Base-by-base conservation (phyloP, 2,888 invertebrate genomes). In the Callyntrura guangdongensis region DNA sequence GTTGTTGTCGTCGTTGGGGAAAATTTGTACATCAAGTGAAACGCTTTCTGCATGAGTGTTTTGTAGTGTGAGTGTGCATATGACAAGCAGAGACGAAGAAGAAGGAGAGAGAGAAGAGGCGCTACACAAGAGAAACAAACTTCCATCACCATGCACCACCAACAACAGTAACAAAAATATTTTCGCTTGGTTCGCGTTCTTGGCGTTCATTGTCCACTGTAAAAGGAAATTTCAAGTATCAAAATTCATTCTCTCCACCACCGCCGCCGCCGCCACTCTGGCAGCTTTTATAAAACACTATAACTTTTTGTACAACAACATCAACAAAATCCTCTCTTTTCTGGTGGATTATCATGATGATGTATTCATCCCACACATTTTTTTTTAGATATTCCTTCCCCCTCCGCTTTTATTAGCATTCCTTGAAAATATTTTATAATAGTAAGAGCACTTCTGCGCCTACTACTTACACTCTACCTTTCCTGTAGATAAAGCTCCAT, bases 201-300 rank as follows among this genome's bases (percentile, higher is more conserved):
- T 25, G 17, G 25, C 45, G 81, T 88, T 82, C 59, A 56, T 69
- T 82, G 82, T 82, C 87, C 87, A 25, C 87, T 85, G 36, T 49
- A 81, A 88, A 88, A 88, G 87, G 81, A 88, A 69, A 53, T 79
- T 74, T 64, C 61, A 82, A 36, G 81, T 45, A 82, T 82, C 6
- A 61, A 59, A 61, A 82, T 53, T 77, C 36, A 22, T 22, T 56
- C 77, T 53, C n/a, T n/a, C n/a, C n/a, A n/a, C n/a, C n/a, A n/a
- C n/a, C n/a, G n/a, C n/a, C n/a, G n/a, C n/a, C n/a, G n/a, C n/a
- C n/a, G 69, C 69, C n/a, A n/a, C 53, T 53, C 8, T 11, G 11
- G 53, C 53, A 27, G 27, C 27, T 27, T 27, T 67, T 27, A 67
- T 27, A 22, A 3, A 27, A 36, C 45, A 72, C 69, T 14, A 45